These are phyloP conservation scores for Antedon bifida DNA, from an alignment of 35 echinoderm and acorn worm genomes.

Conservation along the genomic window DNA sequence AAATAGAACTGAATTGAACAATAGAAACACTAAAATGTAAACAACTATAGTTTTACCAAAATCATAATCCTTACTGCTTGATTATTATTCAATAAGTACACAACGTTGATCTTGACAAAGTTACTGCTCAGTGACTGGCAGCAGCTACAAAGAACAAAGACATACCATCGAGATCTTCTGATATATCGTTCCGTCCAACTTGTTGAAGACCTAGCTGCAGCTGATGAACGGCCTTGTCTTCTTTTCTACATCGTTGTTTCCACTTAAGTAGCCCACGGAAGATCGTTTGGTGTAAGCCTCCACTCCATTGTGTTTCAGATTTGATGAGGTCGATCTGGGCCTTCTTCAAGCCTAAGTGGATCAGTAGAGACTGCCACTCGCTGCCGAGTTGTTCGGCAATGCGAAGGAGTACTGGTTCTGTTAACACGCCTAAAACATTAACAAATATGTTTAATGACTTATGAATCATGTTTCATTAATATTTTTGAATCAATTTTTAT, in stretches of 20 bases:
- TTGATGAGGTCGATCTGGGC: not conserved
- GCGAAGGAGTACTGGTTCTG: not conserved
- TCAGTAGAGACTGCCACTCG: not conserved
- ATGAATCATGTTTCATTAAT: too few species aligned
- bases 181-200: not conserved
- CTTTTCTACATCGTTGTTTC: not conserved
- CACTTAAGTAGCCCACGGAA: not conserved
- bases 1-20: too few species aligned
- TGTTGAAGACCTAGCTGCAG: not conserved
- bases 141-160: not conserved
- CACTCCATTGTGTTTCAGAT: not conserved
- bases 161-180: not conserved
- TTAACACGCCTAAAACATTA: not conserved
- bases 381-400: not conserved
- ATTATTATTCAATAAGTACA: too few species aligned
- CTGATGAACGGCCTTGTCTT: not conserved
- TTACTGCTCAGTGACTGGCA: too few species aligned
- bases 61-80: too few species aligned
- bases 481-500: too few species aligned
- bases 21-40: too few species aligned
- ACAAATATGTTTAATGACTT: not conserved
- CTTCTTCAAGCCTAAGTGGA: not conserved
- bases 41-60: too few species aligned
- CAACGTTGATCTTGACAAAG: too few species aligned
- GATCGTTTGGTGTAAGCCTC: not conserved